Conservation (phyloP, 2,113 vertebrate genomes). For the Saccopteryx bilineata region DNA sequence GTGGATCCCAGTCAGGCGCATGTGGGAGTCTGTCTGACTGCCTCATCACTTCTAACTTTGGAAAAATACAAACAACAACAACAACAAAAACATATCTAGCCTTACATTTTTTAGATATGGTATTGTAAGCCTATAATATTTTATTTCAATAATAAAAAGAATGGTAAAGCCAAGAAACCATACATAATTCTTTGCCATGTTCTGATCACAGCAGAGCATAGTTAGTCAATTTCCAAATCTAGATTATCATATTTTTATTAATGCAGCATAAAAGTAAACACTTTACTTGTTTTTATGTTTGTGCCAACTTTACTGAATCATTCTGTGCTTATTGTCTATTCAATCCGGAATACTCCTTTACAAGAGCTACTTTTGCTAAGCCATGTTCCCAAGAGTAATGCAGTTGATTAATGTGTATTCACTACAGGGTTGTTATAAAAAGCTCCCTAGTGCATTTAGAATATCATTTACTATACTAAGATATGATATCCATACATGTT, state of each 20-base stretch:
- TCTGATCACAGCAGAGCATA: background rate
- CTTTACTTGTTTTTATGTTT: slow-evolving; percentile 55
- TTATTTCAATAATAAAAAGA: slow-evolving; percentile 19
- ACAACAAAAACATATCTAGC: background rate
- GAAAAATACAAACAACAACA: no score
- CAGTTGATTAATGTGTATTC: slow-evolving; percentile 60
- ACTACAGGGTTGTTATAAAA: slow-evolving; percentile 50
- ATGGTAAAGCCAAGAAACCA: background rate
- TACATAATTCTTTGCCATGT: background rate
- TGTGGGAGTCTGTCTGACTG: no score
- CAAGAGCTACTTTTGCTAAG: slow-evolving; percentile 48
- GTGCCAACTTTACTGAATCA: slow-evolving; percentile 53
- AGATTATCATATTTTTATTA: slow-evolving; percentile 44
- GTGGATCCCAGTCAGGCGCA: no score
- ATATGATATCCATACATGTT: slow-evolving; percentile 38
- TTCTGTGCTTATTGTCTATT: slow-evolving; percentile 11
- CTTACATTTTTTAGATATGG: background rate
- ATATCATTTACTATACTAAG: slow-evolving; percentile 42
- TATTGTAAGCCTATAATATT: background rate
- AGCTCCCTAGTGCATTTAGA: slow-evolving; percentile 49
- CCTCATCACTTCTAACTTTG: no score
- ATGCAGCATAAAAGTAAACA: slow-evolving; percentile 15
- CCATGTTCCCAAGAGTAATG: slow-evolving; percentile 22
- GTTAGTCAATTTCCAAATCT: slow-evolving; percentile 9
- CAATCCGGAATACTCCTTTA: slow-evolving; percentile 8